A percentile compares a stretch with the other conserved stretches of the same genome.
Conservation (phyloP, 2,888 invertebrate genomes). For the Phaonia tiefii region DNA sequence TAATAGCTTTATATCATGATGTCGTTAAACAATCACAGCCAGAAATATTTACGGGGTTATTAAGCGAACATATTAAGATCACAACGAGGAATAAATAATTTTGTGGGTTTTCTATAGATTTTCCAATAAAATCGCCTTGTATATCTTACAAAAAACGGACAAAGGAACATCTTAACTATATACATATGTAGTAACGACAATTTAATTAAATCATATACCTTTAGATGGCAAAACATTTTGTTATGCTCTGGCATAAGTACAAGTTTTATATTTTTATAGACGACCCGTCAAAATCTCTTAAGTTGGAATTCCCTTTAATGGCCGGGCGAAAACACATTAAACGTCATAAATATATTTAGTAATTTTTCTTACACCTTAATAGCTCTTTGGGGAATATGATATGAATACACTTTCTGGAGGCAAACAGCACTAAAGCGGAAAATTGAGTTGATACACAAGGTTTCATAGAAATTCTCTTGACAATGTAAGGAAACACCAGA, state of each 20-base stretch:
- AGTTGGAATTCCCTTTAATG: background rate
- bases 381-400: too few relatives aligned
- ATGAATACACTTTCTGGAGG: too few relatives aligned
- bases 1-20: background rate
- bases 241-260: too few relatives aligned
- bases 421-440: too few relatives aligned
- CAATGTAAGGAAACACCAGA: too few relatives aligned
- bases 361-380: too few relatives aligned
- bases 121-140: background rate
- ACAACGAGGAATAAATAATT: too few relatives aligned
- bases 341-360: background rate
- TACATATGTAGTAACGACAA: background rate
- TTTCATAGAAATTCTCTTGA: too few relatives aligned
- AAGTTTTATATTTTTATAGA: too few relatives aligned
- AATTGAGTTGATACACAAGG: too few relatives aligned
- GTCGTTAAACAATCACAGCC: background rate
- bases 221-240: too few relatives aligned
- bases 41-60: background rate
- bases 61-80: background rate
- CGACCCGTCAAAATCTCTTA: background rate
- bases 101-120: slow-evolving; percentile 17
- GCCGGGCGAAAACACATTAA: background rate
- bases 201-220: background rate
- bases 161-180: too few relatives aligned
- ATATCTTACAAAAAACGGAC: background rate